These are phyloP conservation scores for Notolepis coatsorum DNA, from an alignment of 2,797 vertebrate genomes.

Conservation along the genomic window DNA sequence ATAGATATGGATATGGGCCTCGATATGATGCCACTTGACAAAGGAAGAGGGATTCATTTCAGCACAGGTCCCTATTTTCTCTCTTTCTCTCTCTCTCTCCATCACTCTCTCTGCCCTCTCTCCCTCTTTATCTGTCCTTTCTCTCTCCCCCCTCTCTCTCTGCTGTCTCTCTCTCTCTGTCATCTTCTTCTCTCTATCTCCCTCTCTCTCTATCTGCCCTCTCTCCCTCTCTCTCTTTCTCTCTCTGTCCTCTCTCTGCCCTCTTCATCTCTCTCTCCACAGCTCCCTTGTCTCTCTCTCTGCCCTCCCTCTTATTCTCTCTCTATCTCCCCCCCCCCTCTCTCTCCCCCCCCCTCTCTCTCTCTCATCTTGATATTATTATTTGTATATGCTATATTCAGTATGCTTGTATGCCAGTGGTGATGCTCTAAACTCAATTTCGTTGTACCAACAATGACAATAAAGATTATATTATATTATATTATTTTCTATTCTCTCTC, in stretches of 20 bases:
- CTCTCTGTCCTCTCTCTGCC: background rate
- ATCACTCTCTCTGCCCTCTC: background rate
- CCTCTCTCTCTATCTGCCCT: background rate
- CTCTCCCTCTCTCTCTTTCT: background rate
- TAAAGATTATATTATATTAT: no score
- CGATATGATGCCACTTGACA: constrained; percentile 59
- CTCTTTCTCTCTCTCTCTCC: background rate
- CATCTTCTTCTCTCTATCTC: background rate
- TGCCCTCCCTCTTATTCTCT: background rate
- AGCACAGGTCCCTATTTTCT: background rate
- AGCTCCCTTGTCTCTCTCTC: no score
- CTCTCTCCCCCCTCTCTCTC: background rate
- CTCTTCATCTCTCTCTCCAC: background rate
- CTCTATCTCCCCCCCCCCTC: background rate
- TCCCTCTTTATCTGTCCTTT: background rate
- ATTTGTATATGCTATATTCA: no score
- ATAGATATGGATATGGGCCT: constrained; percentile 47
- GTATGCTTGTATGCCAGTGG: no score
- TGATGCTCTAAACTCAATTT: no score
- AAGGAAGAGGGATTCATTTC: constrained; percentile 54
- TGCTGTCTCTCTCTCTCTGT: background rate
- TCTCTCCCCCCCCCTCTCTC: background rate
- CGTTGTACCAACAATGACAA: no score
- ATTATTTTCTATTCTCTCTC: background rate
- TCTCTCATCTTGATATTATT: no score